Conservation (phyloP, 1,140 invertebrate species). For the Cydia amplana region DNA sequence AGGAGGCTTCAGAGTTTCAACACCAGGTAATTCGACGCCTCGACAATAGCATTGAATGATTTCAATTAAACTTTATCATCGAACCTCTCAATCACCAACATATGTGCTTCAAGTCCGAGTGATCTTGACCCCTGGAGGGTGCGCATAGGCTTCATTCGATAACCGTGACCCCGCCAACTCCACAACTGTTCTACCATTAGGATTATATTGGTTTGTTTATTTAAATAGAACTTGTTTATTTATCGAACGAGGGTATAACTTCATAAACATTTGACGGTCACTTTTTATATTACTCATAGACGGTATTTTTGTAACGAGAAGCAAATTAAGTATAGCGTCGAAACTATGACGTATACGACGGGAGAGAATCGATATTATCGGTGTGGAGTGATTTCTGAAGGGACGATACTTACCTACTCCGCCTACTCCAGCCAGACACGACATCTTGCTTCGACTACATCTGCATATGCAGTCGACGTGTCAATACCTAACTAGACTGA, state of each 20-base stretch:
- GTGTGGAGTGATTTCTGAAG: not conserved
- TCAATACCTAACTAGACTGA: no score
- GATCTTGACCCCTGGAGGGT: conserved; percentile 1
- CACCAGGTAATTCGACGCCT: not conserved
- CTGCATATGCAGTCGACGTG: not conserved
- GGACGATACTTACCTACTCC: no score
- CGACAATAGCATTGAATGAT: not conserved
- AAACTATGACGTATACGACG: not conserved
- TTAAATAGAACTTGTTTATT: conserved; percentile 16
- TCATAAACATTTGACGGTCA: not conserved
- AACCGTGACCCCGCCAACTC: not conserved
- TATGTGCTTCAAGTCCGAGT: not conserved
- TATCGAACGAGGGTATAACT: not conserved
- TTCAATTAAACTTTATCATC: not conserved
- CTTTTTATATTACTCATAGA: not conserved
- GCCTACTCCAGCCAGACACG: no score
- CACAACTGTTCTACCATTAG: not conserved
- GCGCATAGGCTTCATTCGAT: not conserved
- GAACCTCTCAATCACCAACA: not conserved
- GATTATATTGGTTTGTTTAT: conserved; percentile 1
- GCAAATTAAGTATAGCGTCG: not conserved
- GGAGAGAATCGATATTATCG: not conserved
- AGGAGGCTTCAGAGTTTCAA: not conserved
- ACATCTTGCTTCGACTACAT: not conserved
- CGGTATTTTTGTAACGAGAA: not conserved